A percentile compares a stretch with the other conserved stretches of the same genome.
These are phyloP conservation scores for Epinephelus lanceolatus DNA, from an alignment of 2,113 vertebrate species.

Conservation along the genomic window DNA sequence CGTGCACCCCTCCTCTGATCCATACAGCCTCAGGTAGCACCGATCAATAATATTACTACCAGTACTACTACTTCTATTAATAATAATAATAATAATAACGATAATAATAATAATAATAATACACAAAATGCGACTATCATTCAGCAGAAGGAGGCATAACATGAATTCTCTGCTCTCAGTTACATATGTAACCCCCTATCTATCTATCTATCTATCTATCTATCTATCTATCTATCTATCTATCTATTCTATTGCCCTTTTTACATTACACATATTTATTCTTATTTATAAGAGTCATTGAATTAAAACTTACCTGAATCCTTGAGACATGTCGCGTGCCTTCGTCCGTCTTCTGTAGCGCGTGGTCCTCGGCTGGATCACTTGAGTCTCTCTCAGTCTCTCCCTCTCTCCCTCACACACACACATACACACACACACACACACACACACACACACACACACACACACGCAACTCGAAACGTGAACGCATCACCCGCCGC, in stretches of 20 bases:
- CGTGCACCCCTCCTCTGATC: not conserved
- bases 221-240: too few relatives aligned
- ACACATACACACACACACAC: too few relatives aligned
- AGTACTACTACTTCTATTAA: not conserved
- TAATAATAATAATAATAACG: not conserved
- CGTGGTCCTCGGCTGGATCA: slow-evolving; percentile 81
- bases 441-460: too few relatives aligned
- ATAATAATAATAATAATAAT: not conserved
- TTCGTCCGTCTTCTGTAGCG: slow-evolving; percentile 79
- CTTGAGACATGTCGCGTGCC: slow-evolving; percentile 78
- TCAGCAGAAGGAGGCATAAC: not conserved
- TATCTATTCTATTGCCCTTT: not conserved
- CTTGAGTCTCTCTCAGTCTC: slow-evolving; percentile 32
- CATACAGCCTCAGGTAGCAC: not conserved
- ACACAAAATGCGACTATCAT: not conserved
- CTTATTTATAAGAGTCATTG: not conserved
- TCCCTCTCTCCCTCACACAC: slow-evolving; percentile 76
- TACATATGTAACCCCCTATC: not conserved
- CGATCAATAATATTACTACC: not conserved
- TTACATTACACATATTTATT: not conserved
- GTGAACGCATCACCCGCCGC: slow-evolving; percentile 18
- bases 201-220: too few relatives aligned
- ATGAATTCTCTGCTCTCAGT: not conserved
- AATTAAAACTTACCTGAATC: slow-evolving; percentile 86
- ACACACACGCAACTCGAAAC: slow-evolving; percentile 6